Conservation (phyloP, 1,140 invertebrate genomes). For the Bacillus rossius region DNA sequence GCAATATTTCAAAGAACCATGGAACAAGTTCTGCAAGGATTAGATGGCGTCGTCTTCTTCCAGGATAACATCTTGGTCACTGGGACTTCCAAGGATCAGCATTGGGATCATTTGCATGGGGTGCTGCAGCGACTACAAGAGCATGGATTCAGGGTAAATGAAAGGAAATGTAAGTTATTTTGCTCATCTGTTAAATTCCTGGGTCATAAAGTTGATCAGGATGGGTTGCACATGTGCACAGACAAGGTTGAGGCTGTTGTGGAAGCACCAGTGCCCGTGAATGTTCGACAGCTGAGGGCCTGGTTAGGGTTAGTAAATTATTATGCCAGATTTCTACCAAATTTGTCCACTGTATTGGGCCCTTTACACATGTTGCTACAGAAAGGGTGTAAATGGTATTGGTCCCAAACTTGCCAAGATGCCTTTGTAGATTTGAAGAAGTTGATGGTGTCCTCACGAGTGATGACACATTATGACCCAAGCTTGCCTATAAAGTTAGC, state of each 20-base stretch:
- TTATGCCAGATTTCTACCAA: constrained; percentile 30
- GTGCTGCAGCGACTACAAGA: constrained; percentile 23
- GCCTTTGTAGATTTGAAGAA: not conserved
- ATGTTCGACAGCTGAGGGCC: constrained; percentile 25
- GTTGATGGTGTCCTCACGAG: not conserved
- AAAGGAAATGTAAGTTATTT: constrained; percentile 29
- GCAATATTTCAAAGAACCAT: constrained; percentile 37
- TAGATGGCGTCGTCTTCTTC: constrained; percentile 23
- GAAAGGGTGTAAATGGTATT: constrained; percentile 30
- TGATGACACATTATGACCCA: constrained; percentile 40
- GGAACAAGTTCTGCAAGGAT: constrained; percentile 28
- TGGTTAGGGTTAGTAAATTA: constrained; percentile 33
- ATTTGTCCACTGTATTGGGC: constrained; percentile 23
- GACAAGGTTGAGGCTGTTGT: constrained; percentile 38
- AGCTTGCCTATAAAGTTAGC: constrained; percentile 45
- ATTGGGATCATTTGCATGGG: constrained; percentile 17
- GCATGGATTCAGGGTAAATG: constrained; percentile 7
- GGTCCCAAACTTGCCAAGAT: not conserved
- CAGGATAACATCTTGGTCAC: constrained; percentile 31
- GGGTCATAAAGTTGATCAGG: constrained; percentile 31
- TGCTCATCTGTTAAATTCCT: constrained; percentile 25
- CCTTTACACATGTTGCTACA: constrained; percentile 32
- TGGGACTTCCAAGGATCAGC: constrained; percentile 17
- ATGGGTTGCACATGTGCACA: constrained; percentile 34
- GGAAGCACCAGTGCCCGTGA: constrained; percentile 22